A percentile compares a stretch with the other conserved stretches of the same genome.
These are phyloP conservation scores for Sarcophilus harrisii DNA, from an alignment of 2,797 vertebrate genomes.

Conservation along the genomic window DNA sequence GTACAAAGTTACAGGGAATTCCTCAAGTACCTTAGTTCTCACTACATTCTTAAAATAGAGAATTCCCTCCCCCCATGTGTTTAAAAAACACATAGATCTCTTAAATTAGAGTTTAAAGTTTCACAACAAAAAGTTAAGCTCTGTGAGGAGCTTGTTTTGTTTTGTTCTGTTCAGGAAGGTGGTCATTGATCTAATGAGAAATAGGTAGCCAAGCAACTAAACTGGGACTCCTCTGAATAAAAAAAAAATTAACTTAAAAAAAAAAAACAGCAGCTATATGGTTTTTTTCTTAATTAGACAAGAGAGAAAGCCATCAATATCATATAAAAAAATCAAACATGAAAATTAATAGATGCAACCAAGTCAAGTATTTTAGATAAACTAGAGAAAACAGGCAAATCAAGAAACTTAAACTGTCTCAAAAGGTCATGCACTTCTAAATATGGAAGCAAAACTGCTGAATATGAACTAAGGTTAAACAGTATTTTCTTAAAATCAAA, in stretches of 20 bases:
- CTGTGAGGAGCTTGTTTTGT: not conserved
- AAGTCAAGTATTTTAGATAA: not conserved
- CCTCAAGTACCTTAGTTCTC: not conserved
- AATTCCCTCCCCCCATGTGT: not conserved
- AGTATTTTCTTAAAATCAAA: slow-evolving; percentile 33
- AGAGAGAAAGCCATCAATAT: not conserved
- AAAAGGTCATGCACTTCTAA: slow-evolving; percentile 30
- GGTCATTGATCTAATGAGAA: not conserved
- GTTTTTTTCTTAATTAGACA: not conserved
- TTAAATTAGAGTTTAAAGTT: not conserved
- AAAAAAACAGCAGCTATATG: not conserved
- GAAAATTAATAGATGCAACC: slow-evolving; percentile 15
- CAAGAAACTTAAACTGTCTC: slow-evolving; percentile 17
- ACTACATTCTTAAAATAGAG: not conserved
- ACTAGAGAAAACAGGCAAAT: not conserved
- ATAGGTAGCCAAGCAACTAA: not conserved
- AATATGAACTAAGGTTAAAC: slow-evolving; percentile 39
- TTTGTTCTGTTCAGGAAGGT: not conserved
- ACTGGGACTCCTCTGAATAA: not conserved
- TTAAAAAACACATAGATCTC: not conserved
- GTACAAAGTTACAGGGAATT: not conserved
- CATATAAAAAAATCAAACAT: slow-evolving; percentile 48
- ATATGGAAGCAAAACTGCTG: not conserved
- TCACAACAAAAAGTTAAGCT: not conserved
- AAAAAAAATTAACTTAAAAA: not conserved